Base-by-base conservation (phyloP, 2,888 invertebrate species). In the Idaea dimidiata region DNA sequence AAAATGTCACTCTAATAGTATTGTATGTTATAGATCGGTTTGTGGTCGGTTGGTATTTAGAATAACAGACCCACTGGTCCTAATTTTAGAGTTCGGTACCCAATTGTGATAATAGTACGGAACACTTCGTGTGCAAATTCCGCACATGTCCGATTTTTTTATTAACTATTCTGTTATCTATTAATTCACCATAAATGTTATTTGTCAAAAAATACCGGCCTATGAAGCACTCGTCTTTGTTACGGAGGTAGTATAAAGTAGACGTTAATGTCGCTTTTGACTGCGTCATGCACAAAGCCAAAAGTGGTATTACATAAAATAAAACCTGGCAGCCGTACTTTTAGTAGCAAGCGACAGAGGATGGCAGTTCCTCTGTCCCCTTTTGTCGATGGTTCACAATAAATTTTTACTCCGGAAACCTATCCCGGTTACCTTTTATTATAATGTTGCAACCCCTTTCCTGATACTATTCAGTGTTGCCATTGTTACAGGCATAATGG, bases 391-490 rank as follows among this genome's bases (percentile, higher is more conserved):
- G 84, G 82, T 77, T 80, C 80, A 88, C 88, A 90, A 89, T 90
- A 90, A 89, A 89, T 89, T 90, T 89, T 88, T 86, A 88, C 88
- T 84, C 88, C 81, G 88, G 88, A 88, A 86, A 88, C 88, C 86
- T 84, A 89, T 89, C 87, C 88, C 88, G 86, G 89, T 90, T 89
- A 90, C 89, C 89, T 89, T 89, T 90, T 89, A 89, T 90, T 89
- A 90, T 88, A 87, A 90, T 88, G 88, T 88, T 87, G 88, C 88
- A 87, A 84, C 87, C 86, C 43, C 43, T 43, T 87, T 85, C 85
- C 83, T 83, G 83, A 80, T 84, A 86, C 85, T 87, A 87, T 88
- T 84, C 88, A 86, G 80, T 73, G 78, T 78, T 74, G 76, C 86
- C 76, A 82, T 90, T 90, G 89, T 89, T 82, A 79, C 75, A 76